Percentiles rank a stretch among this genome's conserved stretches.
These are phyloP conservation scores for Dione vanillae DNA, from an alignment of 2,888 invertebrate species.

Conservation along the genomic window DNA sequence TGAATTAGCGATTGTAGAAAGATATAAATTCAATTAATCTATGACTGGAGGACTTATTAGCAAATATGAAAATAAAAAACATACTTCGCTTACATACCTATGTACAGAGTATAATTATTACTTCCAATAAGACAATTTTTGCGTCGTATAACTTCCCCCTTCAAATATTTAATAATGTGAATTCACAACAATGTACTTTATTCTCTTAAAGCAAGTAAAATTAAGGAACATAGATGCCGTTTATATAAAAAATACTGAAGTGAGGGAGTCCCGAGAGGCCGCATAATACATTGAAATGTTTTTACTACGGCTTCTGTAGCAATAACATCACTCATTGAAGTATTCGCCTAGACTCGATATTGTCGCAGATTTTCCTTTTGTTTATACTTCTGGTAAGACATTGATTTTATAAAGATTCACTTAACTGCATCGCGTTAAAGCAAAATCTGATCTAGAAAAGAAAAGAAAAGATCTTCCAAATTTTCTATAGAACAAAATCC, in stretches of 20 bases:
- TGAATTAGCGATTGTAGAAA: too few relatives aligned
- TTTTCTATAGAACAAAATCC: slow-evolving; percentile 10
- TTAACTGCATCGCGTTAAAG: too few relatives aligned
- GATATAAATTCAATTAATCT: too few relatives aligned
- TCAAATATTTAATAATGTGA: background rate
- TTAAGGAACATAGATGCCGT: background rate
- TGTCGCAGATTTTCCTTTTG: slow-evolving; percentile 2
- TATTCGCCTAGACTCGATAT: slow-evolving; percentile 5
- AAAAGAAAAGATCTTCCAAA: slow-evolving; percentile 7
- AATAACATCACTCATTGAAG: slow-evolving; percentile 26
- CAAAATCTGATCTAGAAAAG: background rate
- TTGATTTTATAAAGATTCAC: too few relatives aligned
- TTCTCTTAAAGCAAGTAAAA: slow-evolving; percentile 8
- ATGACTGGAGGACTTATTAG: too few relatives aligned
- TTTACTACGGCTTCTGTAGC: slow-evolving; percentile 7
- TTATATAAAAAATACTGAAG: slow-evolving; percentile 14
- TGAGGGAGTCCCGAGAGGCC: slow-evolving; percentile 12
- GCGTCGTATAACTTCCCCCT: too few relatives aligned
- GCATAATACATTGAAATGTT: slow-evolving; percentile 17
- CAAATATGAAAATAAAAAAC: too few relatives aligned
- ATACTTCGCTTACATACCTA: too few relatives aligned
- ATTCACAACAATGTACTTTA: background rate
- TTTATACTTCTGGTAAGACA: background rate
- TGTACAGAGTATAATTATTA: too few relatives aligned
- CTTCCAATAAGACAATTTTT: background rate